Evolutionary conservation across 2,113 vertebrate genomes (phyloP), one percentile per base, ranked within the genome.

Genomic region (Pedetes capensis): DNA sequence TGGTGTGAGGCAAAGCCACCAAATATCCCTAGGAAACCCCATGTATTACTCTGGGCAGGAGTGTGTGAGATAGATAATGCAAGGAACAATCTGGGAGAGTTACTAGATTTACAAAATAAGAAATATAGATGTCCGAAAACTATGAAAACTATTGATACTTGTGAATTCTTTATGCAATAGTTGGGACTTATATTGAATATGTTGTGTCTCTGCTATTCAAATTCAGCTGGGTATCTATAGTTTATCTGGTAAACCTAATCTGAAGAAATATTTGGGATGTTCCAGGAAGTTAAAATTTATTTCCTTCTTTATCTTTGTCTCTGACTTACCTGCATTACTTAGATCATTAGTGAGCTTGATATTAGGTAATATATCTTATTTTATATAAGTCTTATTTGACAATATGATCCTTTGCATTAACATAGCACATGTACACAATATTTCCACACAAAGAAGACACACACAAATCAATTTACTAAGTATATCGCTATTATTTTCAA

Each of bases 1-100:
- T 22, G 87, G 1, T 90, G 57, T 71, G 51, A 95, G 34, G 18
- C 32, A 89, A 91, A 92, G 13, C 13, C 47, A 79, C 22, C 64
- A 55, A 61, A 61, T 6, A 6, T 72, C 27, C 44, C 69, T 69
- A 42, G 12, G 64, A 96, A 89, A 55, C 16, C 17, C 87, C 7
- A 5, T 49, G 12, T 72, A 12, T 37, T 71, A 69, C 63, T 84
- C 42, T 68, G 3, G n/a, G 44, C 5, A 47, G 51, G 44, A 57
- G 18, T 55, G 1, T 57, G 4, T 68, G n/a, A 39, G 29, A n/a
- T 32, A 79, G 25, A 79, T 66, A 22, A 9, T 42, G n/a, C 11
- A 87, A 86, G 32, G 11, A 63, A 69, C 42, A 3, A 68, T 34
- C 5, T 20, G 29, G 8, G 59, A 81, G 8, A 25, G 6, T 23